Base-by-base conservation (phyloP, 2,113 vertebrate genomes). In the Ctenodactylus gundi region DNA sequence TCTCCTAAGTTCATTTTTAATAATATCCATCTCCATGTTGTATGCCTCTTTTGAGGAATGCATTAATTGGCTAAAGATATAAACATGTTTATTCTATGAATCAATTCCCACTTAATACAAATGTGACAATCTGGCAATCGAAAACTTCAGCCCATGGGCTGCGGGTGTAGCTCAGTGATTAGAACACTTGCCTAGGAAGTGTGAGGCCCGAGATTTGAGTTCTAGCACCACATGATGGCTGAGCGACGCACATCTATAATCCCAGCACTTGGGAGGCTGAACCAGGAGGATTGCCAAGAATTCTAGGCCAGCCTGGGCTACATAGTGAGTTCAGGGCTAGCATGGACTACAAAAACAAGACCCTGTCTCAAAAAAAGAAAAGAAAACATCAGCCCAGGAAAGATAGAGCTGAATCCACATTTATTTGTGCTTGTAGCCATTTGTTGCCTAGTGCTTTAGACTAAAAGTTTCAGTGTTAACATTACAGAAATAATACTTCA, bases 1-100 rank as follows among this genome's bases (percentile, higher is more conserved):
- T 88, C 29, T 88, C 31, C 39, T 86, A 76, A 84, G 60, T 82
- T 87, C 9, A 55, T 93, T 90, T 70, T 84, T 67, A 94, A 34
- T 91, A 80, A 55, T 12, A 67, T 60, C 84, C 20, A 3, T 44
- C 58, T 70, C 93, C 68, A 81, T 70, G 13, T 55, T 58, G 2
- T 70, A 53, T 70, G 85, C 70, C 72, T n/a, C n/a, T n/a, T n/a
- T 92, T 92, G 7, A 90, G 44, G 36, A 93, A 82, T 20, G 46
- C 2, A 20, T 78, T 72, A 21, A 82, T 82, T 75, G 15, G 87
- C 41, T 51, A 84, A 83, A 95, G 60, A 84, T 23, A 65, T 55
- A 60, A 82, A 75, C 1, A 44, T 88, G 7, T 91, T 58, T 72
- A 44, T 87, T 57, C 27, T 85, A 25, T 89, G 65, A 93, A 41